Percentiles rank a stretch among this genome's conserved stretches.
Conservation (phyloP, 2,888 invertebrate genomes). For the Helobdella robusta region DNA sequence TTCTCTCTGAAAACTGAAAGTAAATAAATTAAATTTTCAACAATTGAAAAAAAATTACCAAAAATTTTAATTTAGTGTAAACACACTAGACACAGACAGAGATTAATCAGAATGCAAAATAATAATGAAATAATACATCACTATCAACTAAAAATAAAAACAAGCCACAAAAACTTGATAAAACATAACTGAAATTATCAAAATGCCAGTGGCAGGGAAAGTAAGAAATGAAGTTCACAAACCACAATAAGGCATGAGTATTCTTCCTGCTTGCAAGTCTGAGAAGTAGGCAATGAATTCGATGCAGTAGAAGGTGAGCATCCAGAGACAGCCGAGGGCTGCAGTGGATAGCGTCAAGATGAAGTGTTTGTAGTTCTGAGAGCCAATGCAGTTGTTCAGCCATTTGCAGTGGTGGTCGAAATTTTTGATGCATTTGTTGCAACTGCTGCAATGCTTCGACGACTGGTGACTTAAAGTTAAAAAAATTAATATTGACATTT, state of each 20-base stretch:
- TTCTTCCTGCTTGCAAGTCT: constrained; percentile 40
- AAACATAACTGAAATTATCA: no score
- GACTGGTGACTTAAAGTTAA: not conserved
- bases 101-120: no score
- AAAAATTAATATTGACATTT: not conserved
- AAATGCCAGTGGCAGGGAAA: not conserved
- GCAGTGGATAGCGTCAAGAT: constrained; percentile 42
- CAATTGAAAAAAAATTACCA: no score
- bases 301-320: constrained; percentile 38
- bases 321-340: constrained; percentile 39
- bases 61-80: no score
- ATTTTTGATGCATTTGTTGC: constrained; percentile 87
- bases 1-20: no score
- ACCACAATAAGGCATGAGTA: constrained; percentile 45
- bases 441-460: constrained; percentile 81
- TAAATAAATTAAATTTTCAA: no score
- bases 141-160: no score
- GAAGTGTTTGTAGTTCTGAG: constrained; percentile 65
- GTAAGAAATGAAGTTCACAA: constrained; percentile 22
- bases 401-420: constrained; percentile 99
- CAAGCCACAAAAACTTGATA: no score
- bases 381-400: constrained; percentile 93
- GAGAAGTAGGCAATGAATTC: constrained; percentile 45
- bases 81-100: no score
- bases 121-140: no score